Conservation (phyloP, 2,113 vertebrate species). For the Tursiops truncatus region DNA sequence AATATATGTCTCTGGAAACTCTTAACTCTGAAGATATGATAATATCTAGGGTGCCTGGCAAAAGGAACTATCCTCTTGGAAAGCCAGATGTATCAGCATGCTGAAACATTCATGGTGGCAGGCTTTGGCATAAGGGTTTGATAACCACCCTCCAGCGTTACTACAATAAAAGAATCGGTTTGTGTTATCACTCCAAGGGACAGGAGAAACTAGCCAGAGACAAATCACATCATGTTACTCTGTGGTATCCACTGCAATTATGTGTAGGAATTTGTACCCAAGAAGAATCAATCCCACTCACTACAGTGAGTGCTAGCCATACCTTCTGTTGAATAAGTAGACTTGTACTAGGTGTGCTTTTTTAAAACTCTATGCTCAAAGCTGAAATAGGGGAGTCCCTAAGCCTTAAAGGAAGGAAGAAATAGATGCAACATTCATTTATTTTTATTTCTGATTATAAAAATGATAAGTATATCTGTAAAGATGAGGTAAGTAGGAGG, state of each 20-base stretch:
- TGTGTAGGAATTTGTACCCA: slow-evolving; percentile 56
- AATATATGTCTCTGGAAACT: slow-evolving; percentile 46
- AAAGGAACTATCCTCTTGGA: slow-evolving; percentile 58
- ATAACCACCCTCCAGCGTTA: slow-evolving; percentile 20
- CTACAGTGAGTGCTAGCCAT: not conserved
- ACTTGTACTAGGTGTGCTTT: not conserved
- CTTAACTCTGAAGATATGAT: slow-evolving; percentile 45
- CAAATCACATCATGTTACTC: not conserved
- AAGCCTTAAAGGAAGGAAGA: not conserved
- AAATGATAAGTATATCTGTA: not conserved
- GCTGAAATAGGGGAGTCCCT: not conserved
- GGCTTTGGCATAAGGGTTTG: slow-evolving; percentile 50
- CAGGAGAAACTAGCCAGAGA: slow-evolving; percentile 34
- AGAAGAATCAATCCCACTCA: not conserved
- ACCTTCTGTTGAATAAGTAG: not conserved
- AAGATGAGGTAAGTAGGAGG: not conserved
- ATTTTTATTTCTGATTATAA: slow-evolving; percentile 36
- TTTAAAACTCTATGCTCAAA: not conserved
- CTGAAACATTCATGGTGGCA: slow-evolving; percentile 74
- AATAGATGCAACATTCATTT: not conserved
- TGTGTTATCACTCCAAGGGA: slow-evolving; percentile 34
- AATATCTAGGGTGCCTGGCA: slow-evolving; percentile 64
- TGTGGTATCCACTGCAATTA: slow-evolving; percentile 17
- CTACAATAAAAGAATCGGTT: slow-evolving; percentile 51
- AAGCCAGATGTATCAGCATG: slow-evolving; percentile 63